phyloP scores from a whole-genome alignment of 1,140 invertebrate species.

The Stenopsyche tienmushanensis region DNA sequence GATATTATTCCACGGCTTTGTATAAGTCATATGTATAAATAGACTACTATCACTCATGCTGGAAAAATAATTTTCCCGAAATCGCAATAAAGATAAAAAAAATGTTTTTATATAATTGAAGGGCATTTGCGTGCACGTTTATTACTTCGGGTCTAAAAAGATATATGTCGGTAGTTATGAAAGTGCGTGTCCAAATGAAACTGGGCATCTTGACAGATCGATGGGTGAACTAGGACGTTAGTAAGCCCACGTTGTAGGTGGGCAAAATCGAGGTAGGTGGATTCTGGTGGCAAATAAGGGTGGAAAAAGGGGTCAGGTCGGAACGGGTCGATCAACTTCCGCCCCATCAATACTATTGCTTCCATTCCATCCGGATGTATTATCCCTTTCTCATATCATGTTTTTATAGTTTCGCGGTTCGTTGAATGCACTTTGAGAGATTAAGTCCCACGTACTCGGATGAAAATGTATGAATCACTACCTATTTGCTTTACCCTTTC shows the following conservation, averaged over 20 bases:
- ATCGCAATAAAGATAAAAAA: too few relatives aligned
- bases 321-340: constrained; percentile 14
- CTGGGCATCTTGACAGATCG: not conserved
- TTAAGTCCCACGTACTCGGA: not conserved
- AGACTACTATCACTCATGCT: too few relatives aligned
- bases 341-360: constrained; percentile 17
- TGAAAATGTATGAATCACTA: too few relatives aligned
- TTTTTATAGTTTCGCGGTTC: constrained; percentile 21
- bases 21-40: too few relatives aligned
- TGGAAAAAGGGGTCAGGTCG: not conserved
- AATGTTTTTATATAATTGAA: too few relatives aligned
- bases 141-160: too few relatives aligned
- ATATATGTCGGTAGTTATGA: not conserved
- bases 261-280: not conserved
- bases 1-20: too few relatives aligned
- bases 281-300: not conserved
- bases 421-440: not conserved
- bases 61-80: too few relatives aligned
- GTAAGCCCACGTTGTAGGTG: not conserved
- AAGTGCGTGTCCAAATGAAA: not conserved
- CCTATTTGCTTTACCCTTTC: too few relatives aligned
- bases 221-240: constrained; percentile 1
- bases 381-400: constrained; percentile 20
- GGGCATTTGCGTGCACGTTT: too few relatives aligned
- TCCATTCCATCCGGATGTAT: constrained; percentile 10